Evolutionary conservation across 2,888 invertebrate genomes (phyloP).

Genomic region (Coecobrya sp.): DNA sequence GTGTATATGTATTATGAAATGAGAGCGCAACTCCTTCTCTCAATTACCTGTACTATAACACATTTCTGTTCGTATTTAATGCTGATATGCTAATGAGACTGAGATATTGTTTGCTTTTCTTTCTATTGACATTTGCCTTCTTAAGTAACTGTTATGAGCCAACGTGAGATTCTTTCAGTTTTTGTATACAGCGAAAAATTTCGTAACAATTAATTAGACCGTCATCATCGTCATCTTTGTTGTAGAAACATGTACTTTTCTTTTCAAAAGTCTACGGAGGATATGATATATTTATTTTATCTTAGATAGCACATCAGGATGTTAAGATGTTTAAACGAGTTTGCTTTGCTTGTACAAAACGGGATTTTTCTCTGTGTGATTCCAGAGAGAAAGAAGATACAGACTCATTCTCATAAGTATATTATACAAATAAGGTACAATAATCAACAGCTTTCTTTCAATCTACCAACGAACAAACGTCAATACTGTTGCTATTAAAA

Average conservation of each 20-base stretch:
- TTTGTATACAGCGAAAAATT: slow-evolving; percentile 17
- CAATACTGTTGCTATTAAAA: slow-evolving; percentile 11
- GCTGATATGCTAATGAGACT: slow-evolving; percentile 48
- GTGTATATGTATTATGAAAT: not conserved
- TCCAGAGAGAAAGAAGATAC: slow-evolving; percentile 16
- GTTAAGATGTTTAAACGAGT: not conserved
- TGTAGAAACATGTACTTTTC: not conserved
- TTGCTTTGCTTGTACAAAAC: slow-evolving; percentile 2
- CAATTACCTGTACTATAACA: not conserved
- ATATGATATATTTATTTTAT: not conserved
- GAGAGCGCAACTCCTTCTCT: not conserved
- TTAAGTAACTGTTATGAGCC: slow-evolving; percentile 1
- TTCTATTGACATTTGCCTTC: slow-evolving; percentile 28
- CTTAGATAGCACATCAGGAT: not conserved
- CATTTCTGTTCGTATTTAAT: not conserved
- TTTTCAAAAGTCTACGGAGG: not conserved
- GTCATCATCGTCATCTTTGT: not conserved
- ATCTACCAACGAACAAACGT: not conserved
- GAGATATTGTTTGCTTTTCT: slow-evolving; percentile 42
- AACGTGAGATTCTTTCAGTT: not conserved
- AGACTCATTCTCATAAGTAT: not conserved
- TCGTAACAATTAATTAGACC: slow-evolving; percentile 42
- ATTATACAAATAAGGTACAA: not conserved
- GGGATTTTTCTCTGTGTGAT: slow-evolving; percentile 7
- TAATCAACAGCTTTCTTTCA: not conserved